Conservation (phyloP, 2,113 vertebrate species). For the Grammomys dolichurus region DNA sequence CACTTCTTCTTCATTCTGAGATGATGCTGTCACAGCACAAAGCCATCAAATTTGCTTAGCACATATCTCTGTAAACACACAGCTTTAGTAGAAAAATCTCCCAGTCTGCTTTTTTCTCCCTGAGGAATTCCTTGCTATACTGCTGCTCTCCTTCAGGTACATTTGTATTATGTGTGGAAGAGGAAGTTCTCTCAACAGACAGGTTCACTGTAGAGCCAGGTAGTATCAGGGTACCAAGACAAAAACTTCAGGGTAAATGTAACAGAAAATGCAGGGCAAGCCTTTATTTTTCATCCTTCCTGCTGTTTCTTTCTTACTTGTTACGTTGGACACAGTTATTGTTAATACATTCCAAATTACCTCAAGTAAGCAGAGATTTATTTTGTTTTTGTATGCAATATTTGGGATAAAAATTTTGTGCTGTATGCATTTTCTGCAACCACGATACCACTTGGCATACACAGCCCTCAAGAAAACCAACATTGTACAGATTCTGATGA, state of each 20-base stretch:
- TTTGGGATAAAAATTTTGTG: background rate
- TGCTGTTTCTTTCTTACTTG: background rate
- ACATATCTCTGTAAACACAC: background rate
- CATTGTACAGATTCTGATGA: background rate
- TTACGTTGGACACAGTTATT: background rate
- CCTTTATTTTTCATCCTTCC: background rate
- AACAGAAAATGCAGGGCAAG: background rate
- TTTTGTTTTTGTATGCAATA: background rate
- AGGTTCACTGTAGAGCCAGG: rapidly evolving
- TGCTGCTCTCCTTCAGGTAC: rapidly evolving
- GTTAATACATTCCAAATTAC: background rate
- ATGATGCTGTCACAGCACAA: rapidly evolving
- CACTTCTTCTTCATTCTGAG: background rate
- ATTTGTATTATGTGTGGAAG: rapidly evolving
- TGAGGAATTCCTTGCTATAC: rapidly evolving
- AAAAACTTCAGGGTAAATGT: background rate
- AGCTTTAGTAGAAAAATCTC: background rate
- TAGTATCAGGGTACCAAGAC: background rate
- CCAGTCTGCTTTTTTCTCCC: background rate
- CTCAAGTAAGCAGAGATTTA: background rate
- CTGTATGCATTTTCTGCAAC: rapidly evolving
- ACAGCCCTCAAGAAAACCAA: background rate
- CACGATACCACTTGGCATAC: too few relatives aligned
- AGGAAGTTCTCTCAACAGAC: rapidly evolving
- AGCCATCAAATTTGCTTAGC: background rate